phyloP scores from a whole-genome alignment of 2,113 vertebrate genomes.

The Microtus pennsylvanicus region DNA sequence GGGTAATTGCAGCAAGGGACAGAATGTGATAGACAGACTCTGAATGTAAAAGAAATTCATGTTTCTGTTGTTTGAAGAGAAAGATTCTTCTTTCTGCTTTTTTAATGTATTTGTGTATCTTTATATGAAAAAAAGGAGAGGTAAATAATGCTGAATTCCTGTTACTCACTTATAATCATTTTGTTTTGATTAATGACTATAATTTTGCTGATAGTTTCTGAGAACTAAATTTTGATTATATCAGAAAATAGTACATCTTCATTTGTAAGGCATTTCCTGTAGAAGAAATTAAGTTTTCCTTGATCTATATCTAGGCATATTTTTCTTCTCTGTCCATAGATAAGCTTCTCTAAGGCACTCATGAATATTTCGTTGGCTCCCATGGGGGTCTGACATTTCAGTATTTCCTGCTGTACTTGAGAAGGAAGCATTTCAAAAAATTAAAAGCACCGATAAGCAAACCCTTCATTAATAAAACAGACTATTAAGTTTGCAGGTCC shows the following conservation, averaged over 20 bases:
- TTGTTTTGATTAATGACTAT: conserved; percentile 34
- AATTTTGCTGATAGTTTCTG: conserved; percentile 33
- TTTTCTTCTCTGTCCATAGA: conserved; percentile 68
- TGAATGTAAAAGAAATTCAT: conserved; percentile 7
- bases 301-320: conserved; percentile 32
- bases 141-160: not conserved
- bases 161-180: not conserved
- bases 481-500: conserved; percentile 79
- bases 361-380: conserved; percentile 78
- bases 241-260: conserved; percentile 59
- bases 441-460: conserved; percentile 85
- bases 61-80: not conserved
- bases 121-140: conserved; percentile 13
- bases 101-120: not conserved
- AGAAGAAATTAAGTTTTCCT: not conserved
- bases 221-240: conserved; percentile 49
- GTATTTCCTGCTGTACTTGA: conserved; percentile 77
- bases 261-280: conserved; percentile 43
- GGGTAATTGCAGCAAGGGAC: not conserved
- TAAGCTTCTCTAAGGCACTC: conserved; percentile 72
- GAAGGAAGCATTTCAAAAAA: conserved; percentile 81
- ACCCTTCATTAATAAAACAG: conserved; percentile 81
- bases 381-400: conserved; percentile 81
- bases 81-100: not conserved
- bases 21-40: too few species aligned